These are phyloP conservation scores for Vulpes vulpes DNA, from an alignment of 2,113 vertebrate species.

Conservation along the genomic window DNA sequence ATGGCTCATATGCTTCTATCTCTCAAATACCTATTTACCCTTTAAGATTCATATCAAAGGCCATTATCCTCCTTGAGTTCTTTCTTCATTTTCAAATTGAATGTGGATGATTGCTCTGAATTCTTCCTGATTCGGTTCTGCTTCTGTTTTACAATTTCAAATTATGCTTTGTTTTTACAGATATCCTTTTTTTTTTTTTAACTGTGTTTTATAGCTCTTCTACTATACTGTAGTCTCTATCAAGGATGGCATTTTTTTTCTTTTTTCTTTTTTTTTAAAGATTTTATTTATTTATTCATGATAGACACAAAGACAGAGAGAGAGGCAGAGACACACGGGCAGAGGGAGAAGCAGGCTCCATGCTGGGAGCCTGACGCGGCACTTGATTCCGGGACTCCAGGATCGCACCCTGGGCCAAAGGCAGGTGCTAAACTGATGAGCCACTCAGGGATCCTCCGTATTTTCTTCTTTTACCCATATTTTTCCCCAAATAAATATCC, in stretches of 20 bases:
- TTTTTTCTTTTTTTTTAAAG: neutral
- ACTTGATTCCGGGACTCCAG: no score
- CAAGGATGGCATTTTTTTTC: neutral
- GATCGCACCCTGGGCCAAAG: no score
- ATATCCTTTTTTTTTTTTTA: neutral
- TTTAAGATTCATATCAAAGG: neutral
- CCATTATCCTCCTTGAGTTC: neutral
- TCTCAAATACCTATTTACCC: neutral
- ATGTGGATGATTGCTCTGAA: neutral
- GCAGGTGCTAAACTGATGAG: no score
- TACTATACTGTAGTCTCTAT: neutral
- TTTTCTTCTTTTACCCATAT: neutral
- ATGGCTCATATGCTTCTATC: neutral
- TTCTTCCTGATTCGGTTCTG: neutral
- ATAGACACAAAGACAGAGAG: no score
- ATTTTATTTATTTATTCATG: no score
- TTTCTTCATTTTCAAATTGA: constrained; percentile 27
- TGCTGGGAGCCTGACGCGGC: no score
- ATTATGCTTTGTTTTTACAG: neutral
- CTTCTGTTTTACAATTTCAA: neutral
- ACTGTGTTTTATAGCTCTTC: neutral
- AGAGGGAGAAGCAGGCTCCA: no score
- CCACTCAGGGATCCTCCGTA: no score
- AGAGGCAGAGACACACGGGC: no score
- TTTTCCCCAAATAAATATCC: neutral